Evolutionary conservation across 2,797 vertebrate species (phyloP), one percentile per base, ranked within the genome.

Genomic region (Chelon auratus): DNA sequence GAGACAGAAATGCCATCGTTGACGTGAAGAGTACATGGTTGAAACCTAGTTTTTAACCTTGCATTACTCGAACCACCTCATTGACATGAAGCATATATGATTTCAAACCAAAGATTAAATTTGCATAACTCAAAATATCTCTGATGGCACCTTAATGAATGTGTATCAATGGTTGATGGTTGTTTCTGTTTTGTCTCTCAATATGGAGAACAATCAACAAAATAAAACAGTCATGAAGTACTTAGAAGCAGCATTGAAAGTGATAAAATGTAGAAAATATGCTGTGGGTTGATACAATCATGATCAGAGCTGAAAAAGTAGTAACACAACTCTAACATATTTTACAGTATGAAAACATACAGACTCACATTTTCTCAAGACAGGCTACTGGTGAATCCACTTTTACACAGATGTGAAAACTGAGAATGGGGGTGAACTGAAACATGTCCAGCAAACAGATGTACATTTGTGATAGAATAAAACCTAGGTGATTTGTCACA

Each of bases 281-380:
- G 64, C 33, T 76, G 74, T 85, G 42, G 63, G 71, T 76, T 65
- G 75, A 85, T 89, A 87, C 77, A 88, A 82, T 93, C 83, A 77
- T 81, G 73, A 48, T 77, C 62, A 69, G 77, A 75, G 72, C 42
- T 68, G 64, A 79, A 81, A 62, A 82, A 82, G 71, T 80, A 74
- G 67, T 72, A 81, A 92, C 72, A 83, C 63, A 78, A 68, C 70
- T 75, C 80, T 24, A 83, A 83, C 70, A 81, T 74, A 83, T 85
- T 77, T 64, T 77, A 90, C 83, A 78, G 45, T 62, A 81, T 85
- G 77, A 68, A 86, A 88, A 93, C 62, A 82, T 51, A 88, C 71
- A 85, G 65, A 87, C 81, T 87, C 83, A 89, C 84, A 79, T 89
- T 85, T 86, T 88, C 62, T 88, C 53, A 77, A 86, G 50, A 90